Base-by-base conservation (phyloP, 1,140 invertebrate species). In the Drosophila simulans region DNA sequence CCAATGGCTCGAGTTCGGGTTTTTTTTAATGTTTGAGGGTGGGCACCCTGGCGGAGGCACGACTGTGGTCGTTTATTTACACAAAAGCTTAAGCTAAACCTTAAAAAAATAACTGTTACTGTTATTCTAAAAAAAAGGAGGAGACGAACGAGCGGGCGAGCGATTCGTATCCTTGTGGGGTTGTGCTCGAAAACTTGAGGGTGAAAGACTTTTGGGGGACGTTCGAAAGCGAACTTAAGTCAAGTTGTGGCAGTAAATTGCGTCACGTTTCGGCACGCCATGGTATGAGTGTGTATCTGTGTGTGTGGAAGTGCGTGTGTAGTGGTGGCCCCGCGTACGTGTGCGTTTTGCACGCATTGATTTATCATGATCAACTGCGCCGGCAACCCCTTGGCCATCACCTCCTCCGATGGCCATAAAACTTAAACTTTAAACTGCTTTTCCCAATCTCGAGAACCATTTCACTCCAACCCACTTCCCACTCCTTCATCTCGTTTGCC, bases 11-110 rank as follows among this genome's bases (percentile, higher is more conserved):
- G 37, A 39, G 49, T 51, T 42, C 59, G 45, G 25, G 60, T 37
- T 52, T 17, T 20, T 57, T 70, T 55, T 15, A 13, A 31, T 10
- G 22, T 48, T 51, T 42, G 35, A 55, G 74, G 40, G 85, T 77
- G 77, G 80, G 71, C 70, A 56, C 51, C 22, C 22, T 48, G 53
- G 45, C 22, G 48, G 57, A 17, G 51, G 81, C 72, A 80, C 80
- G 84, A 90, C 84, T 89, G 84, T 88, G 85, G 84, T 84, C 84
- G 84, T 89, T 89, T 89, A 89, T 89, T 89, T 89, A 89, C 84
- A 89, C 84, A 89, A 89, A 89, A 89, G 84, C 84, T 89, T 89
- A 89, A 89, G 84, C 84, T 89, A 89, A 89, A 89, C 84, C 84
- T 89, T 89, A 89, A 89, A 89, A 89, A 89, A 89, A 89, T 89